phyloP scores from a whole-genome alignment of 2,113 vertebrate species.

The Spilogale gracilis region DNA sequence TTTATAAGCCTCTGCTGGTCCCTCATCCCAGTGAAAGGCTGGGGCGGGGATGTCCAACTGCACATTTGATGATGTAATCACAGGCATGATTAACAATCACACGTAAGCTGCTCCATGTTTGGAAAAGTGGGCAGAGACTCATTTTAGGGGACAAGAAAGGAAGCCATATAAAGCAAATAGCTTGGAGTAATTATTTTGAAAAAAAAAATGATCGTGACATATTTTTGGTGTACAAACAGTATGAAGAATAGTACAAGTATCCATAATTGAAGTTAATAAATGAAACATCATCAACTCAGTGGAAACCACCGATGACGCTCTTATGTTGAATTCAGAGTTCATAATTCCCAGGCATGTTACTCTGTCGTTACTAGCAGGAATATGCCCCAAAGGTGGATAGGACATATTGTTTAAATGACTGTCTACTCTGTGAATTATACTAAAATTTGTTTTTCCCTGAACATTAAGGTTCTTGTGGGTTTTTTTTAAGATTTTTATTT shows the following conservation, averaged over 20 bases:
- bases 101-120: not conserved
- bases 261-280: not conserved
- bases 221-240: not conserved
- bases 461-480: not conserved
- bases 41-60: too few species aligned
- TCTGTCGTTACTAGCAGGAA: not conserved
- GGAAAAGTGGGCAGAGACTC: not conserved
- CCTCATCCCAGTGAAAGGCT: not conserved
- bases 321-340: not conserved
- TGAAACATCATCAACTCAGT: not conserved
- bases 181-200: not conserved
- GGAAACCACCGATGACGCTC: not conserved
- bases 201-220: not conserved
- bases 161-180: not conserved
- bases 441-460: not conserved
- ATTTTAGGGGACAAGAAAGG: not conserved
- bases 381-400: not conserved
- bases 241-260: not conserved
- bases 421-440: not conserved
- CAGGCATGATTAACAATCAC: not conserved
- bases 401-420: not conserved
- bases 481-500: too few species aligned
- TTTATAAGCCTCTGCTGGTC: not conserved
- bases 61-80: not conserved
- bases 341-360: not conserved